A percentile compares a stretch with the other conserved stretches of the same genome.
These are phyloP conservation scores for Lampris incognitus DNA, from an alignment of 2,113 vertebrate genomes.

Conservation along the genomic window DNA sequence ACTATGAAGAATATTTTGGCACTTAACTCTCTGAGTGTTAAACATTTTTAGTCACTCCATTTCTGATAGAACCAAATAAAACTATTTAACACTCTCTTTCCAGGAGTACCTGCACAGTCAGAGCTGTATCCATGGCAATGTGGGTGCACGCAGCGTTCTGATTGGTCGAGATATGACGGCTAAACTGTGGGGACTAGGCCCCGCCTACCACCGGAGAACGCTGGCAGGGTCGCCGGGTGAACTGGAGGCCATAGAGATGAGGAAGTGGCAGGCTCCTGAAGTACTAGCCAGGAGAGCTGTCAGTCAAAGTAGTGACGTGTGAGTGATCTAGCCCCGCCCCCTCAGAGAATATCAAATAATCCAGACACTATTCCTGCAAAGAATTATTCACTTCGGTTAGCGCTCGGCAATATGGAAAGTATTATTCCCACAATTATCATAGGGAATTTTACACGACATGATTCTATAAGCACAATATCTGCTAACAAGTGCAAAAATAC, in stretches of 20 bases:
- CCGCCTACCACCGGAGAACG: slow-evolving; percentile 75
- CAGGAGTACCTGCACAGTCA: slow-evolving; percentile 90
- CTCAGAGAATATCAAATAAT: not conserved
- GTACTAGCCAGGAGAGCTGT: slow-evolving; percentile 76
- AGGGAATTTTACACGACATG: too few species aligned
- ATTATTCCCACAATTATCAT: too few species aligned
- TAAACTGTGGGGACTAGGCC: slow-evolving; percentile 89
- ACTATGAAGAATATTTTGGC: too few species aligned
- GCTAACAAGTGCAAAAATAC: too few species aligned
- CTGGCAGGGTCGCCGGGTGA: slow-evolving; percentile 42
- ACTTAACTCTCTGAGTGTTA: not conserved
- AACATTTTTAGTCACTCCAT: not conserved
- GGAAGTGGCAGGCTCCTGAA: slow-evolving; percentile 95
- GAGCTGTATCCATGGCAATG: slow-evolving; percentile 86
- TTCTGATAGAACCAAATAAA: not conserved
- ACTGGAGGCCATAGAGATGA: slow-evolving; percentile 69
- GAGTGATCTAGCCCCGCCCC: slow-evolving; percentile 43
- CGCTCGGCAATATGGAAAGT: too few species aligned
- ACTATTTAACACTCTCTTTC: not conserved
- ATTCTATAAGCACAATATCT: too few species aligned
- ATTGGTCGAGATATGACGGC: slow-evolving; percentile 86
- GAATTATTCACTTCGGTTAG: too few species aligned
- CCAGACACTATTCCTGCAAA: not conserved
- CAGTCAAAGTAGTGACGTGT: slow-evolving; percentile 87
- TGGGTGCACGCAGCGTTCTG: slow-evolving; percentile 89